Conservation (phyloP, 2,888 invertebrate genomes). For the Drosophila algonquin region DNA sequence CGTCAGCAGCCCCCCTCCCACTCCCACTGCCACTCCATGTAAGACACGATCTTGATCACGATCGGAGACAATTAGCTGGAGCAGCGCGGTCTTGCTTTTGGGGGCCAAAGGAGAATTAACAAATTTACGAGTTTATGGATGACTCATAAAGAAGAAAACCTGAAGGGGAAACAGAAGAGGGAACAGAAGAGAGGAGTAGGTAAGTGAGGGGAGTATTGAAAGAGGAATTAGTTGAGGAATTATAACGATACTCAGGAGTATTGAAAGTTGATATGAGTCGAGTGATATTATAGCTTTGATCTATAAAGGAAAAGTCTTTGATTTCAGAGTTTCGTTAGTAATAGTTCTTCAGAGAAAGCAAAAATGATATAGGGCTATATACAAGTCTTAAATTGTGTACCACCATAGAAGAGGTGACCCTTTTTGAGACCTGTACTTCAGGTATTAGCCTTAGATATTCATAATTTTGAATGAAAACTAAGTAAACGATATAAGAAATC, state of each 20-base stretch:
- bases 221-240: not conserved
- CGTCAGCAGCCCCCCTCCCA: slow-evolving; percentile 33
- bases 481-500: no score
- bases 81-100: slow-evolving; percentile 16
- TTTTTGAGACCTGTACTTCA: no score
- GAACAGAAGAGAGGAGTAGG: not conserved
- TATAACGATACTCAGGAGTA: not conserved
- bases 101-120: slow-evolving; percentile 31
- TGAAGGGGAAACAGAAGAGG: not conserved
- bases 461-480: no score
- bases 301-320: no score
- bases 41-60: slow-evolving; percentile 50
- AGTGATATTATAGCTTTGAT: no score
- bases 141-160: slow-evolving; percentile 13
- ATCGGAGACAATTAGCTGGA: slow-evolving; percentile 42
- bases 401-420: no score
- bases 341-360: no score
- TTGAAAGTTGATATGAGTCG: not conserved
- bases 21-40: slow-evolving; percentile 11
- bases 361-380: no score
- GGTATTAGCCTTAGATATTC: no score
- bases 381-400: no score
- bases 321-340: no score
- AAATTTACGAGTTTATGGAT: not conserved
- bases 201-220: not conserved